phyloP scores from a whole-genome alignment of 1,140 invertebrate genomes.

The Psilanteris sp. region DNA sequence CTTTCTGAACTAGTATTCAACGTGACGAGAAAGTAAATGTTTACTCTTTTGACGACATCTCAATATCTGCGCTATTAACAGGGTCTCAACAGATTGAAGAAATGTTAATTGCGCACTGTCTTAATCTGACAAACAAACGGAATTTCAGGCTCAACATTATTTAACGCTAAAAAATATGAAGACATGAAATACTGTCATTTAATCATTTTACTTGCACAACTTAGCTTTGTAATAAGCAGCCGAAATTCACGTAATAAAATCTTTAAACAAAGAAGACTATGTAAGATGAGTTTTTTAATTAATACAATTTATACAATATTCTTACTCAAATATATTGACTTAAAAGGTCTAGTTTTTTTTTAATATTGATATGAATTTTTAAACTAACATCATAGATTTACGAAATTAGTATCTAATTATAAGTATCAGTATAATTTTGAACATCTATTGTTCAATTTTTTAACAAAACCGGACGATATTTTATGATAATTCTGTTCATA shows the following conservation, averaged over 20 bases:
- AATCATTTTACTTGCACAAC: conserved; percentile 35
- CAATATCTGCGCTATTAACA: conserved; percentile 11
- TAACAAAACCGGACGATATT: no score
- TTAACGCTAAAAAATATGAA: conserved; percentile 11
- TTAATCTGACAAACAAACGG: conserved; percentile 28
- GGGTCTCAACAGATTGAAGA: conserved; percentile 39
- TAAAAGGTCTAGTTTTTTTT: no score
- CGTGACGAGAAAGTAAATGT: conserved; percentile 14
- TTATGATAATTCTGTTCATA: no score
- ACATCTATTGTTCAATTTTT: no score
- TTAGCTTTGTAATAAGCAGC: conserved; percentile 14
- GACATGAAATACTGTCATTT: conserved; percentile 21
- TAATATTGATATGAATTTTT: no score
- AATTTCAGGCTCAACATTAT: conserved; percentile 41
- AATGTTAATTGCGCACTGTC: conserved; percentile 35
- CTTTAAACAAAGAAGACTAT: conserved; percentile 4
- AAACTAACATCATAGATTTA: no score
- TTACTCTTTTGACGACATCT: conserved; percentile 33
- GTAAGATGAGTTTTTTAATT: conserved; percentile 6
- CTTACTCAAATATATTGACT: no score
- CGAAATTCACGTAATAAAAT: conserved; percentile 32
- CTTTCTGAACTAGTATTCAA: neutral
- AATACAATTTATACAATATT: conserved; percentile 16
- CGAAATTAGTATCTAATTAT: no score
- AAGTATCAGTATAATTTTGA: no score